phyloP scores from a whole-genome alignment of 2,888 invertebrate genomes.

The Dione juno region DNA sequence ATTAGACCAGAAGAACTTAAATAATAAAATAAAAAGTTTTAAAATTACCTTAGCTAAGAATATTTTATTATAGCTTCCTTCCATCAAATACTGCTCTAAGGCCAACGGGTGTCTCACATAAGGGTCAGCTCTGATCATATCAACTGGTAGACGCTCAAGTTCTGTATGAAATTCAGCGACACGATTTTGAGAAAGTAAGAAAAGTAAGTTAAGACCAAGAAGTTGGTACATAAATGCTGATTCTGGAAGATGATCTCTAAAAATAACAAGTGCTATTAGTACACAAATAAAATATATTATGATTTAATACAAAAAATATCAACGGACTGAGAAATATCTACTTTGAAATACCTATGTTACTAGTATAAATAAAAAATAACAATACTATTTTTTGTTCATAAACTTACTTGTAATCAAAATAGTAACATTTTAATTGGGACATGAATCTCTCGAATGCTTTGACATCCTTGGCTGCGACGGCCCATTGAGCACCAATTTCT shows the following conservation, averaged over 20 bases:
- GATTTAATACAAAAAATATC: too few species aligned
- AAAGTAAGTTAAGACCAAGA: slow-evolving; percentile 96
- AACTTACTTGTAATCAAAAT: slow-evolving; percentile 94
- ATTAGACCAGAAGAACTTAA: slow-evolving; percentile 69
- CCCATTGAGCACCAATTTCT: slow-evolving; percentile 98
- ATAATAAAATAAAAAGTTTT: background rate
- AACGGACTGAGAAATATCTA: too few species aligned
- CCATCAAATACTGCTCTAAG: slow-evolving; percentile 99
- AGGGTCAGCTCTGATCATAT: slow-evolving; percentile 95
- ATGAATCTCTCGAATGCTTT: slow-evolving; percentile 98
- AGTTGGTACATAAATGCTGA: slow-evolving; percentile 97
- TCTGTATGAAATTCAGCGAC: slow-evolving; percentile 99
- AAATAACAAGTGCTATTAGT: slow-evolving; percentile 43
- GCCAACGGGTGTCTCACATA: slow-evolving; percentile 97
- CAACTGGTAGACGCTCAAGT: slow-evolving; percentile 94
- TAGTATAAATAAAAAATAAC: too few species aligned
- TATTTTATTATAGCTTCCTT: slow-evolving; percentile 99
- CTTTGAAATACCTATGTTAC: too few species aligned
- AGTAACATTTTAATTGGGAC: slow-evolving; percentile 98
- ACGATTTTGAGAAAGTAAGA: slow-evolving; percentile 96
- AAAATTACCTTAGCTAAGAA: slow-evolving; percentile 90
- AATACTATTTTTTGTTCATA: background rate
- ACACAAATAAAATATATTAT: background rate
- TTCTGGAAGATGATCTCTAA: slow-evolving; percentile 89
- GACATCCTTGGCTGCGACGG: slow-evolving; percentile 95